Percentiles rank a stretch among this genome's conserved stretches.
Conservation (phyloP, 2,113 vertebrate species). For the Lepisosteus osseus region DNA sequence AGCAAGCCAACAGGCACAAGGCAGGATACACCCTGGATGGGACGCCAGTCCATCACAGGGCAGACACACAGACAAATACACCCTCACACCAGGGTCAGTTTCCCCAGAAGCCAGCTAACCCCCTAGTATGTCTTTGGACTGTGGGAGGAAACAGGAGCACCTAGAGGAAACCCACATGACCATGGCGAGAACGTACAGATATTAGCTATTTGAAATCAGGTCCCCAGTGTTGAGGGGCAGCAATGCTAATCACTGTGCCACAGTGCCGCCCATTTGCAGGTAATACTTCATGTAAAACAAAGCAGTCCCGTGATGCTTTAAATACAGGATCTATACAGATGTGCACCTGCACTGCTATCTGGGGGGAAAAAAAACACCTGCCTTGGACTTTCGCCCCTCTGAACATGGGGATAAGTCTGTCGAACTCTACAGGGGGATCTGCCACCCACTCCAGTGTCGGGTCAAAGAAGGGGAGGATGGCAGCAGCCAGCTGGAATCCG, state of each 20-base stretch:
- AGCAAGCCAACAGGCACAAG: background rate
- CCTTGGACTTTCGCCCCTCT: constrained; percentile 78
- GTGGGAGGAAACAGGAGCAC: too few species aligned
- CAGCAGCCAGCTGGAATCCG: constrained; percentile 76
- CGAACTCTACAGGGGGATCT: constrained; percentile 35
- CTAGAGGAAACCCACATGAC: too few species aligned
- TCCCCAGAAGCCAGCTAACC: too few species aligned
- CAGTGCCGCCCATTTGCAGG: too few species aligned
- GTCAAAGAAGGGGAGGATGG: constrained; percentile 75
- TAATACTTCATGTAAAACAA: background rate
- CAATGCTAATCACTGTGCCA: too few species aligned
- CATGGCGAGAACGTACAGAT: background rate
- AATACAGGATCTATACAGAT: constrained; percentile 2
- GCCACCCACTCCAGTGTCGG: constrained; percentile 53
- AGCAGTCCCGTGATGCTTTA: background rate
- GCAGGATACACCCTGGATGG: too few species aligned
- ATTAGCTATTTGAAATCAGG: background rate
- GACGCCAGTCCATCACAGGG: too few species aligned
- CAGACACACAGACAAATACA: too few species aligned
- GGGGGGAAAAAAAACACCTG: constrained; percentile 34
- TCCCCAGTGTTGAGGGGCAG: too few species aligned
- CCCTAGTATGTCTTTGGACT: too few species aligned
- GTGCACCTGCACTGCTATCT: constrained; percentile 4
- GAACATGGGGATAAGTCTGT: constrained; percentile 72
- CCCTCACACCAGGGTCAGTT: too few species aligned